Evolutionary conservation across 2,888 invertebrate species (phyloP).

Genomic region (Brassicogethes aeneus): DNA sequence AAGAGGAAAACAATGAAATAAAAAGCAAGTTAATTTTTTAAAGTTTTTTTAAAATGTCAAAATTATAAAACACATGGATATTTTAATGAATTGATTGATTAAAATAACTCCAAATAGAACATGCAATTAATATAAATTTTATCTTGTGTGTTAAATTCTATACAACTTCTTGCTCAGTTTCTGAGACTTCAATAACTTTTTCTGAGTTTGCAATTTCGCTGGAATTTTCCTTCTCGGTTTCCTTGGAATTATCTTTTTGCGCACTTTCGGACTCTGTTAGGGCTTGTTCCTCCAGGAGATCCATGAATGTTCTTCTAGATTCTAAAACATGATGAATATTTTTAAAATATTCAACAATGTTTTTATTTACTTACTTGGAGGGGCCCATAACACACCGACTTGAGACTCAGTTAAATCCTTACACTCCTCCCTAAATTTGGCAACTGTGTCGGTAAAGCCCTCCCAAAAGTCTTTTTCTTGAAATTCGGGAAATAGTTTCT

Average conservation of each 20-base stretch:
- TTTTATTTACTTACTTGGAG: slow-evolving; percentile 46
- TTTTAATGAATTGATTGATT: too few relatives aligned
- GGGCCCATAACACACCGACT: slow-evolving; percentile 51
- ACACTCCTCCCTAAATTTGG: slow-evolving; percentile 58
- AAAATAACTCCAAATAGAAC: too few relatives aligned
- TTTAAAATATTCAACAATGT: background rate
- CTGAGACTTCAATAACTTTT: slow-evolving; percentile 7
- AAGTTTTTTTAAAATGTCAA: too few relatives aligned
- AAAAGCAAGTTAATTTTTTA: too few relatives aligned
- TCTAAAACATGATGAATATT: slow-evolving; percentile 22
- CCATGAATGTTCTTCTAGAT: slow-evolving; percentile 29
- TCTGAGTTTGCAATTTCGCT: slow-evolving; percentile 16
- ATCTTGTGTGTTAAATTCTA: too few relatives aligned
- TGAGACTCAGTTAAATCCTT: slow-evolving; percentile 52
- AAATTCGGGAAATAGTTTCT: slow-evolving; percentile 54
- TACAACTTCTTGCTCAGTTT: too few relatives aligned
- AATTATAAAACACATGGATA: too few relatives aligned
- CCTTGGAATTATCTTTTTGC: background rate
- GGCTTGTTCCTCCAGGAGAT: slow-evolving; percentile 20
- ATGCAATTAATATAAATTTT: too few relatives aligned
- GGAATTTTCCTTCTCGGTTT: slow-evolving; percentile 18
- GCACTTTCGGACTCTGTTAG: background rate
- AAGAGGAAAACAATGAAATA: too few relatives aligned
- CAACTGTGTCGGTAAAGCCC: slow-evolving; percentile 57
- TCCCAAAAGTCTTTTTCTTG: slow-evolving; percentile 60